phyloP scores from a whole-genome alignment of 92 coral and sea anemone genomes.

The Phenganax subtilis region DNA sequence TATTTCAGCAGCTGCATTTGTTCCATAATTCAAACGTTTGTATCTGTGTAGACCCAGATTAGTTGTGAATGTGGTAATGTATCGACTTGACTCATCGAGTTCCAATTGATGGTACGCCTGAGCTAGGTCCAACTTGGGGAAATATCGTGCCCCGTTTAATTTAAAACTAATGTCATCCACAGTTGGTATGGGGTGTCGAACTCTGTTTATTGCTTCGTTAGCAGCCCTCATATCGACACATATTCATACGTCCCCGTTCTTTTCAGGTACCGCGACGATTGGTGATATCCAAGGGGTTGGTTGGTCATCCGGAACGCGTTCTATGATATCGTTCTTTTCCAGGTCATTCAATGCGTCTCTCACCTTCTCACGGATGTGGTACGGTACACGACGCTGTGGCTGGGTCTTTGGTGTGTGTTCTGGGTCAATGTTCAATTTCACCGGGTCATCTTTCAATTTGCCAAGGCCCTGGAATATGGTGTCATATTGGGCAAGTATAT shows the following conservation, averaged over 20 bases:
- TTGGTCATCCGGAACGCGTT: conserved; percentile 19
- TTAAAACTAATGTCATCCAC: conserved; percentile 12
- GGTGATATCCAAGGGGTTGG: conserved; percentile 33
- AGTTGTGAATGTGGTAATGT: conserved; percentile 17
- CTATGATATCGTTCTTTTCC: conserved; percentile 4
- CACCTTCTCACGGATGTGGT: conserved; percentile 12
- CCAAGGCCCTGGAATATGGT: not conserved
- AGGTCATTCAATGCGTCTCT: conserved; percentile 11
- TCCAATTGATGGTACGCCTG: conserved; percentile 34
- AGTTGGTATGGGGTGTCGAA: conserved; percentile 23
- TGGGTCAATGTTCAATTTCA: conserved; percentile 10
- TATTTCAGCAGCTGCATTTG: too few relatives aligned
- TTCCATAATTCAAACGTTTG: not conserved
- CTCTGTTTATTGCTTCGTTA: conserved; percentile 23
- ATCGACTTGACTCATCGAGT: not conserved
- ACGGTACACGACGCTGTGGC: conserved; percentile 25
- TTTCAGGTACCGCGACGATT: conserved; percentile 23
- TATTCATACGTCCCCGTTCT: conserved; percentile 17
- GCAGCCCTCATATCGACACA: conserved; percentile 42
- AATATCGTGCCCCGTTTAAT: conserved; percentile 1
- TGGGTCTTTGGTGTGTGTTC: conserved; percentile 8
- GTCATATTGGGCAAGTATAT: too few relatives aligned
- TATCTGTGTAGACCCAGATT: conserved; percentile 5
- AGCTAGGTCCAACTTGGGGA: conserved; percentile 16
- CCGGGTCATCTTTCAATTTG: not conserved